Base-by-base conservation (phyloP, 2,113 vertebrate species). In the Bos taurus region DNA sequence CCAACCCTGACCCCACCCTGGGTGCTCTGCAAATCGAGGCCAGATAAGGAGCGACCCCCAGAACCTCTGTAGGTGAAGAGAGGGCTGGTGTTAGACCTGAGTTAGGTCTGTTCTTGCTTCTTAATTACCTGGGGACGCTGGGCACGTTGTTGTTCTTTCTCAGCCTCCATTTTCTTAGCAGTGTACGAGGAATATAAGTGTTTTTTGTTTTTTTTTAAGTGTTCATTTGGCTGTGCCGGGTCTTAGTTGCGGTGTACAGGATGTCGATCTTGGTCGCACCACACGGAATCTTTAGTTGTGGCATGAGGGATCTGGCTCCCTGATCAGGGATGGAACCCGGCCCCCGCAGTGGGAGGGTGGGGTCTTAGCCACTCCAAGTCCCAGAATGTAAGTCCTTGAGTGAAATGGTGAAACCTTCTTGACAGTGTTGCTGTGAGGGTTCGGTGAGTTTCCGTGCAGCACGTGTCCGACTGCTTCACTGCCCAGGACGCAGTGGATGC, bases 1-100 rank as follows among this genome's bases (percentile, higher is more conserved):
- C 15, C 6, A 13, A 23, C 16, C 36, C 2, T 8, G 11, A 52
- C 7, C 23, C 12, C 25, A 15, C 19, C 3, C 8, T 2, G 2
- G n/a, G 14, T 43, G 43, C 62, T 17, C 6, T 62, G 43, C 52
- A 52, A 5, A 33, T 15, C 0, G 30, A 71, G 46, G 28, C 40
- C 46, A 16, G 86, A 26, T n/a, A 5, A 5, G 26, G 86, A 59
- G 84, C 33, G 21, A 21, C 19, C 54, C n/a, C 5, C 3, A 1
- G 13, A 59, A 28, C 46, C 26, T 56, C 48, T 48, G 13, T 23
- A 28, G 74, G 19, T 52, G 3, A 17, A 23, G 74, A 95, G 80
- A 43, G 52, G 48, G n/a, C 26, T n/a, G 71, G 78, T 4, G 2
- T 84, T 67, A 12, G 52, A 82, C 40, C 67, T 30, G 21, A 46